Base-by-base conservation (phyloP, 2,888 invertebrate genomes). In the Dyspetes luteomarginatus region DNA sequence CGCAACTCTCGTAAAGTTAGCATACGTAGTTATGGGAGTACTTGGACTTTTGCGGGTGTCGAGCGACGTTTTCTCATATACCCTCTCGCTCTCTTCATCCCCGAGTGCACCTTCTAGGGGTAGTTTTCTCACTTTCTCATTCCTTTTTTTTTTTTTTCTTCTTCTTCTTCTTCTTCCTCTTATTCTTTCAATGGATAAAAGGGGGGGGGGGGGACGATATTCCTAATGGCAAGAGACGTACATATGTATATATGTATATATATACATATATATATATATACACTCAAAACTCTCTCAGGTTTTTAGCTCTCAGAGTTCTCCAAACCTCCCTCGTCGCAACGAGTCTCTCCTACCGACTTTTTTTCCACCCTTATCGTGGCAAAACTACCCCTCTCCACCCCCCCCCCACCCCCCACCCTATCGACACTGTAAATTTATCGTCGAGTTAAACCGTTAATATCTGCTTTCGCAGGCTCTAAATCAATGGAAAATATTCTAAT, bases 401-500 rank as follows among this genome's bases (percentile, higher is more conserved):
- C n/a, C n/a, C n/a, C n/a, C n/a, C n/a, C n/a, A n/a, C n/a, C n/a
- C n/a, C n/a, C n/a, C n/a, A n/a, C n/a, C n/a, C 84, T 84, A 90
- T 91, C 89, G 91, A 89, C 90, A 88, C 87, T 78, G 86, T 83
- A 84, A 91, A 92, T 92, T 91, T 92, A 91, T 91, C 86, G 91
- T 81, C 84, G 85, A 86, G 88, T 89, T 89, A 88, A 89, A 89
- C 88, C 90, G 91, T 91, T 92, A 91, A 91, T 91, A 90, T 90
- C 89, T 88, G 89, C 90, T 86, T 86, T 86, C 86, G 87, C 84
- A 83, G 86, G 88, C 88, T 85, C 87, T 91, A 92, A 92, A 92
- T 92, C 91, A 92, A 90, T 90, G 91, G 86, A 88, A 91, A 91
- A 91, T 91, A 90, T 91, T 89, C 91, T 91, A 91, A 91, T 92